These are phyloP conservation scores for Eolophus roseicapilla DNA, from an alignment of 2,113 vertebrate species.

Conservation along the genomic window DNA sequence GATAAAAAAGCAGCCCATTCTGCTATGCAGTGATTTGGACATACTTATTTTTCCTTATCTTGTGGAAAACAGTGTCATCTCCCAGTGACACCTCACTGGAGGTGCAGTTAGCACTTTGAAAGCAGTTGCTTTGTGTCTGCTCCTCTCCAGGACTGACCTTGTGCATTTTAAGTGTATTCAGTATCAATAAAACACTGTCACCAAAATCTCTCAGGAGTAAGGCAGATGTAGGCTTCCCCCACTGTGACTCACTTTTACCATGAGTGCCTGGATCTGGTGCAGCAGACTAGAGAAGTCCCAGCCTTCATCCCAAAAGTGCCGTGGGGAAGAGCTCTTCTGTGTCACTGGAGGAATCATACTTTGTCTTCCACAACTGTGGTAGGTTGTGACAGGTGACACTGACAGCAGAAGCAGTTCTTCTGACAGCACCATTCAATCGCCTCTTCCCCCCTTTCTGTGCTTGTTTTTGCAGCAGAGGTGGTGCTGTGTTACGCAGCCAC, in stretches of 20 bases:
- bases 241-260: neutral
- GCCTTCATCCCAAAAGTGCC: neutral
- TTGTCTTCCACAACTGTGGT: neutral
- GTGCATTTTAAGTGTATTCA: neutral
- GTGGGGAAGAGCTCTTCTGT: neutral
- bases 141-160: neutral
- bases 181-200: neutral
- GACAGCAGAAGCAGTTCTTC: neutral
- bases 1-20: conserved; percentile 51
- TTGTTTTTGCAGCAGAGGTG: neutral
- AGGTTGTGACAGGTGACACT: neutral
- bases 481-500: neutral
- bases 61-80: neutral
- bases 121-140: neutral
- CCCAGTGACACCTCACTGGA: neutral
- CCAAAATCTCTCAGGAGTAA: neutral
- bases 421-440: neutral
- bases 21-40: conserved; percentile 1
- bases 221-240: neutral
- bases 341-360: neutral
- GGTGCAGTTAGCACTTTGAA: neutral
- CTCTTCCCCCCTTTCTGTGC: neutral
- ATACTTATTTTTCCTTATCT: conserved; percentile 9
- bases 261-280: neutral
- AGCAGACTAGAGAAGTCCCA: neutral